Conservation (phyloP, 2,888 invertebrate genomes). For the Agonum fuliginosum region DNA sequence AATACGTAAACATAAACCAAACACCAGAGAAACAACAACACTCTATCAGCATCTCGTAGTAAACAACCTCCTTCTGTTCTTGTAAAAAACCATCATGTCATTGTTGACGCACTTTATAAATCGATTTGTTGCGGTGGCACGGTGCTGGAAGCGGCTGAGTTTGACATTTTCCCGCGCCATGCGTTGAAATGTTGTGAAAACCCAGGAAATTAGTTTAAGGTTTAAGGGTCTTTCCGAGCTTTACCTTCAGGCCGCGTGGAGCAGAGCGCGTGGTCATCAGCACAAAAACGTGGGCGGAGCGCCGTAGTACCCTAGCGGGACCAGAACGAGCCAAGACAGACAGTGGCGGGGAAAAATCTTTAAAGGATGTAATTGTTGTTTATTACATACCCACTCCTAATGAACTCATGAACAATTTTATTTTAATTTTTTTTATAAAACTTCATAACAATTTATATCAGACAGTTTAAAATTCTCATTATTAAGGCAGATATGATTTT, state of each 20-base stretch:
- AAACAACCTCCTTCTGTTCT: slow-evolving; percentile 14
- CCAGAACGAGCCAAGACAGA: neutral
- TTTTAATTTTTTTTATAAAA: neutral
- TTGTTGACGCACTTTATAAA: slow-evolving; percentile 23
- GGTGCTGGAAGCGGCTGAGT: slow-evolving; percentile 21
- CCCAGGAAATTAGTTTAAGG: slow-evolving; percentile 58
- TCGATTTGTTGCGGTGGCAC: slow-evolving; percentile 3
- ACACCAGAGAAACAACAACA: too few species aligned
- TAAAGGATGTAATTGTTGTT: neutral
- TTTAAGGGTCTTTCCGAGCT: slow-evolving; percentile 55
- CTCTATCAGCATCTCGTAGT: slow-evolving; percentile 4
- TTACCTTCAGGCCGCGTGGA: too few species aligned
- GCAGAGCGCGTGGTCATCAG: slow-evolving; percentile 47
- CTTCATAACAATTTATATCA: too few species aligned
- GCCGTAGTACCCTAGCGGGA: too few species aligned
- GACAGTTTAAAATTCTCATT: too few species aligned
- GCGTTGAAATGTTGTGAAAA: slow-evolving; percentile 59
- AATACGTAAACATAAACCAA: too few species aligned
- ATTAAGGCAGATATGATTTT: too few species aligned
- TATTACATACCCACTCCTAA: neutral
- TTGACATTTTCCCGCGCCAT: slow-evolving; percentile 50
- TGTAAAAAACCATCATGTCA: neutral
- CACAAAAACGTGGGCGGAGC: slow-evolving; percentile 52
- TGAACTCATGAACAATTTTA: neutral
- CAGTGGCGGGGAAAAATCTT: neutral